Percentiles rank a stretch among this genome's conserved stretches.
Evolutionary conservation across 2,113 vertebrate genomes (phyloP).

Genomic region (Cisticola juncidis): DNA sequence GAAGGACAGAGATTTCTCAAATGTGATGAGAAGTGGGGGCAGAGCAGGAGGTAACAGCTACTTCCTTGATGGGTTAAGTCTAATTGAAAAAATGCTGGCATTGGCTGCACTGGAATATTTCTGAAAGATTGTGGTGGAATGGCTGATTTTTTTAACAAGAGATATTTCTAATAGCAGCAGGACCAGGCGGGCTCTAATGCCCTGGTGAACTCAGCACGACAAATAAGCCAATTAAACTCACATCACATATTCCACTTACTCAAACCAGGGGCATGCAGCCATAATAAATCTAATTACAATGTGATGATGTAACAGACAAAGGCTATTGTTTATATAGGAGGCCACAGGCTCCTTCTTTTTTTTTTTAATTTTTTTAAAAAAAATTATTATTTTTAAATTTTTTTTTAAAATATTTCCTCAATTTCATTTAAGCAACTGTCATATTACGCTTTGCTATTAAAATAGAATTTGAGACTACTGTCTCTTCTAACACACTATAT

Average conservation of each 20-base stretch:
- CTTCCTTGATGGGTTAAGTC: neutral
- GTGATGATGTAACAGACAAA: slow-evolving; percentile 31
- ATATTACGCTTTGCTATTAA: neutral
- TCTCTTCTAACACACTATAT: neutral
- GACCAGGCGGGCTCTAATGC: neutral
- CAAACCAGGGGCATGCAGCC: neutral
- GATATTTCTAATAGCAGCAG: neutral
- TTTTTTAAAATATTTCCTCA: neutral
- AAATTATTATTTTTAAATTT: no score
- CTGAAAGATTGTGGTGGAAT: neutral
- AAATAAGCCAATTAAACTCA: slow-evolving; percentile 36
- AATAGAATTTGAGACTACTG: neutral
- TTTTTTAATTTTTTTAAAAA: neutral
- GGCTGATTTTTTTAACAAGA: neutral
- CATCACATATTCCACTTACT: slow-evolving; percentile 1
- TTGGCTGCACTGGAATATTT: neutral
- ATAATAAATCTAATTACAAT: slow-evolving; percentile 28
- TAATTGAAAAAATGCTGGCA: neutral
- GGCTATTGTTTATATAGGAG: neutral
- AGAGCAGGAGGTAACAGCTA: neutral
- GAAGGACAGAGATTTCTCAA: neutral
- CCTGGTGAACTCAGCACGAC: neutral
- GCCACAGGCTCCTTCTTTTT: neutral
- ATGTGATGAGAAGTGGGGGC: neutral
- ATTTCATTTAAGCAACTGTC: neutral